Base-by-base conservation (phyloP, 2,113 vertebrate species). In the Eclectus roratus region DNA sequence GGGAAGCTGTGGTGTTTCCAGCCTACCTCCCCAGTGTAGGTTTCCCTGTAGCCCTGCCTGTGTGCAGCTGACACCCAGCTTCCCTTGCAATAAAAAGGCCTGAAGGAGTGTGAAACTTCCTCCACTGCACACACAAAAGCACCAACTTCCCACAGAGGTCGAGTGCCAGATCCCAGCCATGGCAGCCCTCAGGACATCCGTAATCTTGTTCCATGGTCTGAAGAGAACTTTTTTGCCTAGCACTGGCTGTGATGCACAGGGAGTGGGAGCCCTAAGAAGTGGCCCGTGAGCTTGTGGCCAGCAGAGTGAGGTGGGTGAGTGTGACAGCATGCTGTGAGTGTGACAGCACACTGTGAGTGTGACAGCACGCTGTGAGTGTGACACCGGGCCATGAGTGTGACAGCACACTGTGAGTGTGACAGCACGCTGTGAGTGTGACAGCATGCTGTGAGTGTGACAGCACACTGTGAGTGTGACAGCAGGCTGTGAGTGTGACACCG, bases 291-390 rank as follows among this genome's bases (percentile, higher is more conserved):
- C 35, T 53, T 43, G 21, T 28, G 17, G 44, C 56, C 68, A 72
- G 91, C 64, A 24, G 9, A 28, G 39, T 44, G 64, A 11, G 41
- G n/a, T 5, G 5, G 6, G 2, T 3, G 33, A 50, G 24, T 3
- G 61, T 46, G n/a, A 49, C 9, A 55, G 2, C 20, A 7, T 3
- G 43, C 43, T 44, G 43, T 44, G 46, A 47, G 46, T 2, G 66
- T 43, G n/a, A 41, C 11, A 56, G 0, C 1, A 16, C 10, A 27
- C 50, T 10, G 3, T 3, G 35, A 46, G 17, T 3, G 65, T 49
- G 33, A 43, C 10, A 50, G 2, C 44, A 6, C 4, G 39, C 39
- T 41, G 11, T 41, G 39, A 12, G 11, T 2, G 66, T 41, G 33
- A 39, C 10, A 53, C n/a, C n/a, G n/a, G n/a, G n/a, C n/a, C n/a